Percentiles rank a stretch among this genome's conserved stretches.
Conservation (phyloP, 2,797 vertebrate species). For the Triplophysa yarkandensis region DNA sequence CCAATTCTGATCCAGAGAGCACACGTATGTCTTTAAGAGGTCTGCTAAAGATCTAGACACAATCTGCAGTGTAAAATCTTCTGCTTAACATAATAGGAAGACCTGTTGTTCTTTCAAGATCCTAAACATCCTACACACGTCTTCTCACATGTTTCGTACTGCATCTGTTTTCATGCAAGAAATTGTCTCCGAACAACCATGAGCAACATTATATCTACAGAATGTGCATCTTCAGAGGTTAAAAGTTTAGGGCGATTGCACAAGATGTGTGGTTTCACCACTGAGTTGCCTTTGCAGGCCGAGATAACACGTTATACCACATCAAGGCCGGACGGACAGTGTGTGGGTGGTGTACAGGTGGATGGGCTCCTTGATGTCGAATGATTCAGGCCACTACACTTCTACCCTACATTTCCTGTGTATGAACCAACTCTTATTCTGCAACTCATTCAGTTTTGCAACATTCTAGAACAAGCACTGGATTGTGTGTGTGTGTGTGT, state of each 20-base stretch:
- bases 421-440: neutral
- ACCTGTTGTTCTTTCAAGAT: no score
- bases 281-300: neutral
- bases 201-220: no score
- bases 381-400: neutral
- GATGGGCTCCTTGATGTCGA: constrained; percentile 28
- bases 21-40: no score
- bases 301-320: constrained; percentile 16
- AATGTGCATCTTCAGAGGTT: neutral
- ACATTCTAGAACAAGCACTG: neutral
- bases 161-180: no score
- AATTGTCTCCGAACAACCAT: neutral
- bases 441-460: neutral
- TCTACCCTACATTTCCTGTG: neutral
- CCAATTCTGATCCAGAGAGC: no score
- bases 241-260: neutral
- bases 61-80: no score
- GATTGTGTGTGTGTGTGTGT: neutral
- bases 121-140: no score
- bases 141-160: no score
- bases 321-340: constrained; percentile 34
- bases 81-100: no score
- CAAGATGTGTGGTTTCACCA: constrained; percentile 29
- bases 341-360: constrained; percentile 3
- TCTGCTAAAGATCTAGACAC: no score